phyloP scores from a whole-genome alignment of 2,113 vertebrate species.

The Chroicocephalus ridibundus region DNA sequence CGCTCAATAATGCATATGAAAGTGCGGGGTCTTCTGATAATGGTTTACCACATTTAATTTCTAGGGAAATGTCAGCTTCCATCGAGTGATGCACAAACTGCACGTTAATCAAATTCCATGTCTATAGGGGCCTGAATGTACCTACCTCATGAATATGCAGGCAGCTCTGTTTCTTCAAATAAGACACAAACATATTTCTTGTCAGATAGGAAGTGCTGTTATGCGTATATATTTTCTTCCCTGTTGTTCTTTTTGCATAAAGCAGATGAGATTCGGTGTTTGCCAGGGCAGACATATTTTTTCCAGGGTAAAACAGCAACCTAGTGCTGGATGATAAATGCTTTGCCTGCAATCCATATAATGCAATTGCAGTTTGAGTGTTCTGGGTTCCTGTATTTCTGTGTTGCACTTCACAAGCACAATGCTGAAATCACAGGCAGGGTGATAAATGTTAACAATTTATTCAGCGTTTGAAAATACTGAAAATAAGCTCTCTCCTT shows the following conservation, averaged over 20 bases:
- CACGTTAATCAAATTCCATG: constrained; percentile 40
- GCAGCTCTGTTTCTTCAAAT: not conserved
- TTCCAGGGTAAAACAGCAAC: not conserved
- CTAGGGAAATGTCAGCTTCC: constrained; percentile 27
- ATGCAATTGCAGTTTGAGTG: not conserved
- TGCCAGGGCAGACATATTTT: constrained; percentile 13
- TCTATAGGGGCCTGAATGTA: constrained; percentile 25
- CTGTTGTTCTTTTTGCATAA: constrained; percentile 51
- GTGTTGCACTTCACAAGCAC: not conserved
- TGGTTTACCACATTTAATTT: constrained; percentile 37
- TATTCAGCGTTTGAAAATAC: not conserved
- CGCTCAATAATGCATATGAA: constrained; percentile 39
- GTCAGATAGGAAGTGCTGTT: not conserved
- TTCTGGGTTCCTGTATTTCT: not conserved
- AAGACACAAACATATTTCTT: constrained; percentile 47
- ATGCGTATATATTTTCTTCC: not conserved
- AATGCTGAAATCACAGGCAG: not conserved
- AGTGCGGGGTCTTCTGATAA: not conserved
- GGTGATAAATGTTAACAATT: constrained; percentile 26
- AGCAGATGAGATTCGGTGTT: not conserved
- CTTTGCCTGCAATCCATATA: not conserved
- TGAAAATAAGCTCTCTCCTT: not conserved
- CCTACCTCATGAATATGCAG: constrained; percentile 60
- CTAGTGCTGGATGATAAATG: constrained; percentile 6
- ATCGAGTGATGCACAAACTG: constrained; percentile 36